Conservation (phyloP, 2,797 vertebrate genomes). For the Psittacula echo region DNA sequence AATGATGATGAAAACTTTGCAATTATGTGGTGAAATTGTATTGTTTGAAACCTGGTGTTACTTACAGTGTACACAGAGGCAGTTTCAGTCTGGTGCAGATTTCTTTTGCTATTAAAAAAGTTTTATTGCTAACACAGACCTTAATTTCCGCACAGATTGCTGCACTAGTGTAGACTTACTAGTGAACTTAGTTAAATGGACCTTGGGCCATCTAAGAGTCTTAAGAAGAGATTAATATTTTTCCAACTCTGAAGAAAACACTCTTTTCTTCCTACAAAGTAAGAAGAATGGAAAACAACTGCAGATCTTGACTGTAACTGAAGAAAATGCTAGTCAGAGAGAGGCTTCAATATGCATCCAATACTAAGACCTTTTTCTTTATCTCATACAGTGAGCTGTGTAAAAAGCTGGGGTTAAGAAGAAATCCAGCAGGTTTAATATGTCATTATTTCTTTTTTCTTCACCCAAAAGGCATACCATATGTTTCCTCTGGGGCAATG, state of each 20-base stretch:
- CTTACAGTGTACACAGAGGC: background rate
- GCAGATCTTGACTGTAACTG: background rate
- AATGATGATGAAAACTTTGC: background rate
- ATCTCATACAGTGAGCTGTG: rapidly evolving
- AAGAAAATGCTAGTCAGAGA: background rate
- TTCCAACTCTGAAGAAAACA: background rate
- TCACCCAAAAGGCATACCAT: background rate
- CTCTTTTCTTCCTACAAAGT: background rate
- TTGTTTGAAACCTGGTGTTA: background rate
- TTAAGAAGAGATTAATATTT: background rate
- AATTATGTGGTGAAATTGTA: background rate
- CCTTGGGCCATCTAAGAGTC: background rate
- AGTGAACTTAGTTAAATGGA: background rate
- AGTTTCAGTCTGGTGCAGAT: background rate
- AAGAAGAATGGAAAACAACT: background rate
- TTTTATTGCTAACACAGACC: background rate
- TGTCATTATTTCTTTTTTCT: background rate
- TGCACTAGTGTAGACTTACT: background rate
- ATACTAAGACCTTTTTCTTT: background rate
- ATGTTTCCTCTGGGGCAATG: background rate
- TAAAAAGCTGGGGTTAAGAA: background rate
- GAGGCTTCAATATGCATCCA: background rate
- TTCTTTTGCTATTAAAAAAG: background rate
- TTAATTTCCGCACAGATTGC: background rate
- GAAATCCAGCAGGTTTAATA: background rate